These are phyloP conservation scores for Peromyscus attwateri DNA, from an alignment of 2,797 vertebrate species.

Conservation along the genomic window DNA sequence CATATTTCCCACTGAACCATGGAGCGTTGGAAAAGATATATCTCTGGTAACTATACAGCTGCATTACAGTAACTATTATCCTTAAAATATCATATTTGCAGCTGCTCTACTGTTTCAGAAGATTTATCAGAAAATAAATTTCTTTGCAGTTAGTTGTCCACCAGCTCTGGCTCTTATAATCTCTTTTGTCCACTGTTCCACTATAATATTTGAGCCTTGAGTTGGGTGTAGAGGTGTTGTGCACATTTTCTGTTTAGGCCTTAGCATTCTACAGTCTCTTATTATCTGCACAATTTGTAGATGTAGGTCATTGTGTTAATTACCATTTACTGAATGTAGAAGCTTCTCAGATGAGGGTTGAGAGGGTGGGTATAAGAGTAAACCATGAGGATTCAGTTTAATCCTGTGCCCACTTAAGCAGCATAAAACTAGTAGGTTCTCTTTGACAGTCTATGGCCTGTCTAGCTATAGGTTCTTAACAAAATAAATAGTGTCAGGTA, in stretches of 20 bases:
- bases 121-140: not conserved
- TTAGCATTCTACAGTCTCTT: not conserved
- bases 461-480: no score
- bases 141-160: no score
- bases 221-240: not conserved
- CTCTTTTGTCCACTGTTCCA: not conserved
- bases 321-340: not conserved
- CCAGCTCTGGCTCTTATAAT: not conserved
- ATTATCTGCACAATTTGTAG: not conserved
- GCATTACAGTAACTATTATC: not conserved
- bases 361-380: not conserved
- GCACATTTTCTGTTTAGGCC: fast-evolving
- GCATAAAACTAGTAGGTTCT: not conserved
- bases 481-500: no score
- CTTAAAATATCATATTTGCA: not conserved
- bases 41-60: not conserved
- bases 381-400: not conserved
- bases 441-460: not conserved
- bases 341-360: not conserved
- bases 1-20: not conserved
- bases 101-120: not conserved
- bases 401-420: not conserved
- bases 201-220: not conserved
- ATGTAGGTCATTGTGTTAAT: not conserved
- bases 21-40: no score